Base-by-base conservation (phyloP, 2,113 vertebrate species). In the Cricetomys ansorgei region DNA sequence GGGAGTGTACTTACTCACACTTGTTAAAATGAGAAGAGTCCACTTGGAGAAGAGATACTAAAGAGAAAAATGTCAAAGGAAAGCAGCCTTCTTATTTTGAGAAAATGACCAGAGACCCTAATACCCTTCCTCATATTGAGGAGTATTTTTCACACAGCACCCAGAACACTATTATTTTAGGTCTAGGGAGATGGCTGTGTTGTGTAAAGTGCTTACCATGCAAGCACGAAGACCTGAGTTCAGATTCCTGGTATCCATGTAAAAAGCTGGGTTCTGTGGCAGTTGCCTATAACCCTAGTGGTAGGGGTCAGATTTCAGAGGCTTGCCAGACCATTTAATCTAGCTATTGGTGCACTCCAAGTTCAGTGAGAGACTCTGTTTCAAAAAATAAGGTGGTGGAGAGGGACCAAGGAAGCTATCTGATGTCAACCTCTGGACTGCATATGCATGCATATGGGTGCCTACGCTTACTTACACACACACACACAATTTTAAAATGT, bases 11-110 rank as follows among this genome's bases (percentile, higher is more conserved):
- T 79, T 79, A 85, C 29, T 84, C 29, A 92, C 53, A 92, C 79
- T 89, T 92, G 53, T 73, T 77, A 89, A 94, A 95, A 76, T 97
- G 45, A 90, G 64, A 88, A 40, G 16, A 16, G 29, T 57, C 6
- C 75, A 92, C 50, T 27, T 55, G 96, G 72, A 93, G 93, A 94
- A 85, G 45, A 94, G 34, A 81, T 62, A 59, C 17, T 43, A 50
- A 88, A 67, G 75, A 62, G 77, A 83, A 59, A 25, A 95, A 81
- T 91, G 75, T 69, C 31, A 70, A 34, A 65, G 59, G 34, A 73
- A 91, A 96, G 55, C 27, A 55, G 2, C 81, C 16, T 89, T 91
- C 84, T 65, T 64, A 62, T 93, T 79, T 83, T 80, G 64, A 93
- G 40, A 76, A 96, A 86, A 70, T 64, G 75, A 13, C 57, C 7